Conservation (phyloP, 2,888 invertebrate species). For the Cybosia mesomella region DNA sequence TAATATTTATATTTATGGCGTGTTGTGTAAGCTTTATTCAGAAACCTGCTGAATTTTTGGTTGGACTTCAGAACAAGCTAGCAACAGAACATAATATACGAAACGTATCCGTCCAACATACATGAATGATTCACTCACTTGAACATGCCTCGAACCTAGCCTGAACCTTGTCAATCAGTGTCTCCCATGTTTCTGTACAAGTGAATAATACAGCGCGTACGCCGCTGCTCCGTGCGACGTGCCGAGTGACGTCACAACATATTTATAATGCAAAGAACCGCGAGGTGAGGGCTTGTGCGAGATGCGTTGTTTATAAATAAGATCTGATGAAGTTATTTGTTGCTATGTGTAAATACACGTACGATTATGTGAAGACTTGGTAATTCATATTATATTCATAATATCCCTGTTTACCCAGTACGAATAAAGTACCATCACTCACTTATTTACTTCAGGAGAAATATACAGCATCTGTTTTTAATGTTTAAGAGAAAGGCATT, state of each 20-base stretch:
- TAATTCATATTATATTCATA: not conserved
- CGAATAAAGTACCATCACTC: not conserved
- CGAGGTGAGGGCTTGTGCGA: not conserved
- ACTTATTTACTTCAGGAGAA: too few relatives aligned
- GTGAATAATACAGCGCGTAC: constrained; percentile 10
- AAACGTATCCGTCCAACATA: not conserved
- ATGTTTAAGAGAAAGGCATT: too few relatives aligned
- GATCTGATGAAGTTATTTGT: not conserved
- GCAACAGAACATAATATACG: not conserved
- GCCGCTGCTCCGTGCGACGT: not conserved
- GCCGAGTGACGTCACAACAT: constrained; percentile 3
- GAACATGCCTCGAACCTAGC: not conserved
- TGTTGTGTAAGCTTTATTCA: not conserved
- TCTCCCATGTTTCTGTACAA: not conserved
- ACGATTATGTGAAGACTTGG: not conserved
- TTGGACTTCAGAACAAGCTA: not conserved
- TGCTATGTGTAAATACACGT: not conserved
- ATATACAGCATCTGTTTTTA: not conserved
- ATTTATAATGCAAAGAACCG: constrained; percentile 14
- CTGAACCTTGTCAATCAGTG: constrained; percentile 9
- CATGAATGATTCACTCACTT: constrained; percentile 5
- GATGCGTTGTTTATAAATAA: constrained; percentile 11
- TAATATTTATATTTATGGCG: too few relatives aligned
- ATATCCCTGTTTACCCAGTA: too few relatives aligned
- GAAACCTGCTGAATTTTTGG: not conserved